Conservation (phyloP, 2,888 invertebrate genomes). For the Himalopsyche japonica region DNA sequence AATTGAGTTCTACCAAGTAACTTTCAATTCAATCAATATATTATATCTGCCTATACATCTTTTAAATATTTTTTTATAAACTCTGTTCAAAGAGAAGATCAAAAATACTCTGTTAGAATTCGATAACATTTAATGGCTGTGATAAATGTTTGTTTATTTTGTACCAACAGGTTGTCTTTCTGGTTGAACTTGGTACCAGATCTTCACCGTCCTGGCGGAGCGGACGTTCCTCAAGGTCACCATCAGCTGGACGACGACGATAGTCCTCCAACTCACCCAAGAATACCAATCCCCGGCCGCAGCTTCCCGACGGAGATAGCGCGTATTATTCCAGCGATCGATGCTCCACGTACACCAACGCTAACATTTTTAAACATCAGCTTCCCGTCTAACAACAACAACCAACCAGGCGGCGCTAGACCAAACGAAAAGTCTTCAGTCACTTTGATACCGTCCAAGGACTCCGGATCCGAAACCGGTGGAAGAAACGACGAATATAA, state of each 20-base stretch:
- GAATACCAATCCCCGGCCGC: slow-evolving; percentile 63
- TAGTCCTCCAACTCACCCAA: slow-evolving; percentile 60
- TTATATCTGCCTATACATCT: no score
- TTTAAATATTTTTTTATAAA: no score
- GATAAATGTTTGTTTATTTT: neutral
- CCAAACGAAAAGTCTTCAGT: slow-evolving; percentile 50
- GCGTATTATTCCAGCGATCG: slow-evolving; percentile 53
- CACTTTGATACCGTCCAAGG: slow-evolving; percentile 46
- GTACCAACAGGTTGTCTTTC: slow-evolving; percentile 73
- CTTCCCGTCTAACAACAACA: slow-evolving; percentile 53
- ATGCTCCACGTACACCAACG: slow-evolving; percentile 46
- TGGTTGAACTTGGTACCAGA: slow-evolving; percentile 96
- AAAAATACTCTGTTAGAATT: no score
- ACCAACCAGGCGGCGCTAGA: slow-evolving; percentile 42
- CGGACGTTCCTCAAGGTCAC: slow-evolving; percentile 82
- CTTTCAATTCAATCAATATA: no score
- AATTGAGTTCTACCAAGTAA: no score
- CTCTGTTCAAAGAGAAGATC: no score
- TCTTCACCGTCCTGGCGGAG: slow-evolving; percentile 83
- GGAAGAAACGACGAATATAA: slow-evolving; percentile 44
- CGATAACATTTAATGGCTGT: no score
- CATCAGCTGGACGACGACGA: slow-evolving; percentile 81
- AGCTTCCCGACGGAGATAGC: slow-evolving; percentile 59
- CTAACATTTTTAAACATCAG: slow-evolving; percentile 54
- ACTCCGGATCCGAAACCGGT: slow-evolving; percentile 42